phyloP scores from a whole-genome alignment of 35 echinoderm and acorn worm species.

The Anneissia japonica region DNA sequence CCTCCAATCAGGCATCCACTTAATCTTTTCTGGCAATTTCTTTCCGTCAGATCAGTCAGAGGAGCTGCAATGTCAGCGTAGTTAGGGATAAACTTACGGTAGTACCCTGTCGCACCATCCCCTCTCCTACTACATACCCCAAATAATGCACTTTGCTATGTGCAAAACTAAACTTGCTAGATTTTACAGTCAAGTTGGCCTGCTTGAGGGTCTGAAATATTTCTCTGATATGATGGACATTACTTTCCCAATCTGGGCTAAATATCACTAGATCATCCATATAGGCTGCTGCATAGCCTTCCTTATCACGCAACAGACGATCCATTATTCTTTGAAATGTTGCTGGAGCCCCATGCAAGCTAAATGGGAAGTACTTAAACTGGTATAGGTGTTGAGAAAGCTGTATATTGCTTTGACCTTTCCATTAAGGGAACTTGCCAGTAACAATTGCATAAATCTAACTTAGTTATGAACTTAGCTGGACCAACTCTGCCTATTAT shows the following conservation, averaged over 20 bases:
- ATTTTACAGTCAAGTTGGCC: slow-evolving; percentile 47
- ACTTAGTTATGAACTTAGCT: slow-evolving; percentile 22
- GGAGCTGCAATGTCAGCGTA: slow-evolving; percentile 40
- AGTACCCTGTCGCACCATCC: slow-evolving; percentile 9
- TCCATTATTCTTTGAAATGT: background rate
- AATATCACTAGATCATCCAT: slow-evolving; percentile 37
- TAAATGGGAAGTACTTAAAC: no score
- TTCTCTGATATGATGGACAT: slow-evolving; percentile 11
- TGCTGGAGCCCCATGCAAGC: no score
- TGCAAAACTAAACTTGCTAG: slow-evolving; percentile 31
- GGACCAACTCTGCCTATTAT: slow-evolving; percentile 3
- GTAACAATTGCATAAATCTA: no score
- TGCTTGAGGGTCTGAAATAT: slow-evolving; percentile 13
- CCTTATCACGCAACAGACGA: background rate
- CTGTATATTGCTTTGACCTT: no score
- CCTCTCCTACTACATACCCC: slow-evolving; percentile 37
- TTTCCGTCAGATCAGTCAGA: slow-evolving; percentile 38
- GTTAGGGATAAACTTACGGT: slow-evolving; percentile 46
- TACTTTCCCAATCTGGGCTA: slow-evolving; percentile 22
- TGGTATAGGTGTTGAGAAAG: no score
- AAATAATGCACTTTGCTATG: slow-evolving; percentile 24
- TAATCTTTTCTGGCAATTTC: slow-evolving; percentile 8
- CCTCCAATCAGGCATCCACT: slow-evolving; percentile 18
- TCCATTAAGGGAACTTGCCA: no score
- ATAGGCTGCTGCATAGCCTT: slow-evolving; percentile 13